Base-by-base conservation (phyloP, 1,140 invertebrate species). In the Drosophila sturtevanti region DNA sequence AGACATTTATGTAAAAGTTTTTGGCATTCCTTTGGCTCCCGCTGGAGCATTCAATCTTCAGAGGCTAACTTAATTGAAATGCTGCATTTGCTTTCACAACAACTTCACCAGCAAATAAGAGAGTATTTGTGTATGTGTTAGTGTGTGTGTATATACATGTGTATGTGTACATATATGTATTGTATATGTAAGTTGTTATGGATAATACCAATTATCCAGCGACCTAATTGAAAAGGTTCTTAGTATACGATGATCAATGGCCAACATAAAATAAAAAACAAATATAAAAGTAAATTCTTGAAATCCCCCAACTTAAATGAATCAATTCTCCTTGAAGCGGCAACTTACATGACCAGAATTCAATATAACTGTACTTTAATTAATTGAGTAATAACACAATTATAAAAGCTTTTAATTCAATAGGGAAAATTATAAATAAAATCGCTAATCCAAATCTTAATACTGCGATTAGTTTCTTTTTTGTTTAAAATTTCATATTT, bases 191-290 rank as follows among this genome's bases (percentile, higher is more conserved):
- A 65, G 61, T 73, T 73, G 72, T 73, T 73, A 66, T 64, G 70
- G 54, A 65, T 65, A 73, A 73, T 70, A 72, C 69, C 71, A 52
- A 72, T 73, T 73, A 38, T 56, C 62, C 72, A 73, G 72, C 72
- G 41, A 73, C 70, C 16, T 66, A 74, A 74, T 65, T 73, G 72
- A 74, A 73, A 56, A 59, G 69, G 62, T 37, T 41, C 54, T 52
- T 35, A 27, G 51, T 44, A 16, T 21, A 24, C 35, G 52, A 72
- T 72, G 68, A 72, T 72, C 70, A 74, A 74, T 74, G 62, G 70
- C 24, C 54, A 73, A 66, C 65, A 74, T 66, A 73, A 37, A 54
- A 62, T 34, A 12, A 12, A 27, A 34, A 34, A 54, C 63, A 69
- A 65, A 54, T 21, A 22, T 7, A 21, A n/a, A 55, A 52, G 27